Evolutionary conservation across 92 coral and sea anemone species (phyloP).

Genomic region (Paragorgia papillata): DNA sequence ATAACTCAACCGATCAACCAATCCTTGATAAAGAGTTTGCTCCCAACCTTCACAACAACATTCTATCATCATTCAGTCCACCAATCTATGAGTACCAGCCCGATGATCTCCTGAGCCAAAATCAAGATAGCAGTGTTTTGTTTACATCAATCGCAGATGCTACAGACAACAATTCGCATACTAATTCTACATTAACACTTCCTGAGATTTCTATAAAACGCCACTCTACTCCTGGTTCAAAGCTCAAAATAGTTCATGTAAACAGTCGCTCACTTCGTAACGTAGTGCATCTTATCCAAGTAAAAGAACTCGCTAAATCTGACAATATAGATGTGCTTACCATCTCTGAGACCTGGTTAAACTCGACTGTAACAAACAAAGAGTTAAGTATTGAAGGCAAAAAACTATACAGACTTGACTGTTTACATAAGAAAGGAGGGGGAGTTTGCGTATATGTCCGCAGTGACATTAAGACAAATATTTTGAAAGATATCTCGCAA

Average conservation of each 20-base stretch:
- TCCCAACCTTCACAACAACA: too few species aligned
- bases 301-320: constrained; percentile 31
- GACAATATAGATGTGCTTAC: constrained; percentile 40
- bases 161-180: too few species aligned
- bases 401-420: constrained; percentile 54
- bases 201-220: too few species aligned
- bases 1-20: too few species aligned
- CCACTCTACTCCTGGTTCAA: constrained; percentile 26
- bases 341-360: constrained; percentile 44
- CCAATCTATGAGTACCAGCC: too few species aligned
- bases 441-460: too few species aligned
- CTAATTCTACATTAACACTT: too few species aligned
- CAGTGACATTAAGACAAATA: constrained; percentile 54
- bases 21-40: too few species aligned
- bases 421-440: constrained; percentile 61
- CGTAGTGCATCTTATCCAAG: constrained; percentile 20
- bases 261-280: constrained; percentile 42
- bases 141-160: too few species aligned
- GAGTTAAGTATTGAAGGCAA: constrained; percentile 55
- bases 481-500: constrained; percentile 44
- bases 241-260: constrained; percentile 40
- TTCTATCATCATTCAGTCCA: too few species aligned
- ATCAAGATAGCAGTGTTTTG: too few species aligned
- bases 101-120: too few species aligned
- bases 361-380: constrained; percentile 44